A percentile compares a stretch with the other conserved stretches of the same genome.
phyloP scores from a whole-genome alignment of 2,888 invertebrate species.

The Chymomyza procnemis region DNA sequence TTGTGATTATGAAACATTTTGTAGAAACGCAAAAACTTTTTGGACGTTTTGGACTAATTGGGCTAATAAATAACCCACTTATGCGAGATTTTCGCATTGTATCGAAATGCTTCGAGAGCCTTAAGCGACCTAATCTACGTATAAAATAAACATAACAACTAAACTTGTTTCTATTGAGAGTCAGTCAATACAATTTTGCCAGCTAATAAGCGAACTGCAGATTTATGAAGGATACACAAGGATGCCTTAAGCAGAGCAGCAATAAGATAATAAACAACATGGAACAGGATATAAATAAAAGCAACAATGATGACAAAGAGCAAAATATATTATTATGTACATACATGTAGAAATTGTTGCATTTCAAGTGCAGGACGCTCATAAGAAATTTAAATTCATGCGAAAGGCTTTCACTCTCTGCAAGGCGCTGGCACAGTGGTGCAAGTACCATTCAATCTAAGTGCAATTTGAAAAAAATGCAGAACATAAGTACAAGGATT shows the following conservation, averaged over 20 bases:
- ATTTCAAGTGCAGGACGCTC: neutral
- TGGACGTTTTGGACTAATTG: neutral
- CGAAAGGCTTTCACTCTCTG: neutral
- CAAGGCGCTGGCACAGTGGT: neutral
- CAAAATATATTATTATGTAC: neutral
- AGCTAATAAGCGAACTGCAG: neutral
- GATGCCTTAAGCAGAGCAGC: neutral
- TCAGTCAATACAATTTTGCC: too few relatives aligned
- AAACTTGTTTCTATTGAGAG: too few relatives aligned
- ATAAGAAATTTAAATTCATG: conserved; percentile 3
- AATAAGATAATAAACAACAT: neutral
- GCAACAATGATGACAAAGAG: neutral
- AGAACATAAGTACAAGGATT: too few relatives aligned
- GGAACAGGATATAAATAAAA: neutral
- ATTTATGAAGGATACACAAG: neutral
- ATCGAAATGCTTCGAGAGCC: too few relatives aligned
- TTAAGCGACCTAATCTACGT: too few relatives aligned
- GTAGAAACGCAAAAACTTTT: too few relatives aligned
- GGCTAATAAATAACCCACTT: too few relatives aligned
- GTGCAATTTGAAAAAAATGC: too few relatives aligned
- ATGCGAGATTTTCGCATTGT: too few relatives aligned
- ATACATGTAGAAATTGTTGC: neutral
- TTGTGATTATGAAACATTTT: conserved; percentile 4
- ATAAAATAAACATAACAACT: too few relatives aligned
- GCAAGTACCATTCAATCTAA: neutral